Percentiles rank a stretch among this genome's conserved stretches.
Conservation (phyloP, 2,113 vertebrate genomes). For the Phodopus roborovskii region DNA sequence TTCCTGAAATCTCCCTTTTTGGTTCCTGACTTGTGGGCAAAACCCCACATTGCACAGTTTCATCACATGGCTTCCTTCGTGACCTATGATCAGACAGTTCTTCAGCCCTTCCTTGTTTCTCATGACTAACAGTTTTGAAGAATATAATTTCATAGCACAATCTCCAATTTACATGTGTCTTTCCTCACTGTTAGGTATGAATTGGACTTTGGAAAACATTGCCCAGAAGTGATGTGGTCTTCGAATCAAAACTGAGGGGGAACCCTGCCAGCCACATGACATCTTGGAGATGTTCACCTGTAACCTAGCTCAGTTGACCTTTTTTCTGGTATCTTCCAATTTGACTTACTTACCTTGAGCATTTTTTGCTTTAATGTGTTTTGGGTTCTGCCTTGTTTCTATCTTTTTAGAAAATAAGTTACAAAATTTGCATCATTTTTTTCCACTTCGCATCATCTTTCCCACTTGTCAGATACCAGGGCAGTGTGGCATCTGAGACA, state of each 20-base stretch:
- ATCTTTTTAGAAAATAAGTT: background rate
- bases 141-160: background rate
- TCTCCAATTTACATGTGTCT: background rate
- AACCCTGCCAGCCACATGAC: background rate
- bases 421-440: background rate
- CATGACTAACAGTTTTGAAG: background rate
- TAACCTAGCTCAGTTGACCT: background rate
- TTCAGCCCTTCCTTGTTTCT: background rate
- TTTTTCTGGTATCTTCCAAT: background rate
- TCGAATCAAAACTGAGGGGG: background rate
- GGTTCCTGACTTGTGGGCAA: background rate
- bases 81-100: background rate
- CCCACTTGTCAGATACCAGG: background rate
- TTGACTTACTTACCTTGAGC: background rate
- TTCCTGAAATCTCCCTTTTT: background rate
- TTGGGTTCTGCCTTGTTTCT: background rate
- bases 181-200: background rate
- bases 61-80: background rate
- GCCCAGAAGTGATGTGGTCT: background rate
- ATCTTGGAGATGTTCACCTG: background rate
- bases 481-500: background rate
- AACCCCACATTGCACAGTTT: background rate
- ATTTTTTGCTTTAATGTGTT: background rate
- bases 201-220: background rate
- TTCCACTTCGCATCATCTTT: background rate